Percentiles rank a stretch among this genome's conserved stretches.
Evolutionary conservation across 2,113 vertebrate genomes (phyloP).

Genomic region (Nymphicus hollandicus): DNA sequence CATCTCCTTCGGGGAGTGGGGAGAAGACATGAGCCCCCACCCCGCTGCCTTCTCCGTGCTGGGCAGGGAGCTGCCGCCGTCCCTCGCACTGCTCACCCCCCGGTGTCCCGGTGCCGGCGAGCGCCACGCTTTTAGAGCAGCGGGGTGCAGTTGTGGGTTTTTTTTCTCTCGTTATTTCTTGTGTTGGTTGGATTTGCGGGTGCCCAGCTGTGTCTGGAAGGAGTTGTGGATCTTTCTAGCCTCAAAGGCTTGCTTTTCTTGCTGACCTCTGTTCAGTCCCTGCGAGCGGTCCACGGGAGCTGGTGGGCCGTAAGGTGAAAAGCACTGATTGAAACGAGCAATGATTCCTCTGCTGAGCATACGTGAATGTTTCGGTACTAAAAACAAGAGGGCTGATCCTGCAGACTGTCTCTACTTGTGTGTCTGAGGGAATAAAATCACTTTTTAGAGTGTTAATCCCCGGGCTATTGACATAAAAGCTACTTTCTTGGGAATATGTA

Average conservation of each 20-base stretch:
- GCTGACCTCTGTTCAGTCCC: not conserved
- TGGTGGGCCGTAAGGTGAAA: not conserved
- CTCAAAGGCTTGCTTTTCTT: not conserved
- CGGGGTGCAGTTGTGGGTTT: accelerated
- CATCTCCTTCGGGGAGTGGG: not conserved
- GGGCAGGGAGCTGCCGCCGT: not conserved
- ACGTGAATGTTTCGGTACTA: not conserved
- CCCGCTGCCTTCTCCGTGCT: not conserved
- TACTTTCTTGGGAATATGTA: not conserved
- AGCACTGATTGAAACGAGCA: not conserved
- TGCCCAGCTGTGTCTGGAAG: not conserved
- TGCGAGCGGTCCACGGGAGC: accelerated
- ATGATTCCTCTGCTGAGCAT: not conserved
- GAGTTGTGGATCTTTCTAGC: not conserved
- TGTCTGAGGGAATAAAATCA: not conserved
- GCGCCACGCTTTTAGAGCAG: not conserved
- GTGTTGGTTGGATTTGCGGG: not conserved
- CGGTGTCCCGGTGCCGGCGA: not conserved
- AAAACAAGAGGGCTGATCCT: not conserved
- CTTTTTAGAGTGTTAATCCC: not conserved
- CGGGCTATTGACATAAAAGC: accelerated
- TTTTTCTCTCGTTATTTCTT: accelerated
- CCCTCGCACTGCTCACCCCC: too few relatives aligned
- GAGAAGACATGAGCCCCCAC: not conserved
- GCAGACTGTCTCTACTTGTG: not conserved